These are phyloP conservation scores for Bergia puertoricense DNA, from an alignment of 92 coral and sea anemone species.

Conservation along the genomic window DNA sequence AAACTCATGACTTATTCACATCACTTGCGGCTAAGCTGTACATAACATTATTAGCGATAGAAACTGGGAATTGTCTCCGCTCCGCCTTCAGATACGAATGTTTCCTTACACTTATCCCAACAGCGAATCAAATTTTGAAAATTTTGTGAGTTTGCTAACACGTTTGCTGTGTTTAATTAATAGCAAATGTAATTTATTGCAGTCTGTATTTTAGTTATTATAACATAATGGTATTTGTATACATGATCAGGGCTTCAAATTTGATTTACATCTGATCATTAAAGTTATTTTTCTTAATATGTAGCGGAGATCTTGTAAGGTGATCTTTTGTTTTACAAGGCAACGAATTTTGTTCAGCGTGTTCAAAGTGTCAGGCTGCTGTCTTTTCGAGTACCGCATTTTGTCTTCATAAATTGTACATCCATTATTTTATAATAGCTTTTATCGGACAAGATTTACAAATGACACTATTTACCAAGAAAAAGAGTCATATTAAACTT, in stretches of 20 bases:
- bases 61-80: neutral
- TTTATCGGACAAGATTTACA: neutral
- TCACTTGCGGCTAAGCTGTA: neutral
- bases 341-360: neutral
- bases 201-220: neutral
- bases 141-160: neutral
- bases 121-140: constrained; percentile 3
- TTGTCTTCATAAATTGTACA: neutral
- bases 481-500: constrained; percentile 4
- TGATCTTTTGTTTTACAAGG: neutral
- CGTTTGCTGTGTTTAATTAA: neutral
- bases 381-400: neutral
- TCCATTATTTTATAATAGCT: neutral
- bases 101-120: neutral
- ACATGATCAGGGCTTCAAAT: neutral
- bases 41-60: neutral
- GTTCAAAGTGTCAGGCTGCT: neutral
- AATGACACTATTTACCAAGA: constrained; percentile 7
- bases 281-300: neutral
- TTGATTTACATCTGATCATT: neutral
- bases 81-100: neutral
- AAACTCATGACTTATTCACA: too few species aligned
- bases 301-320: neutral
- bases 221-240: neutral
- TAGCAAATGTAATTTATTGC: neutral